Evolutionary conservation across 2,888 invertebrate species (phyloP).

Genomic region (Drosophila tanythrix): DNA sequence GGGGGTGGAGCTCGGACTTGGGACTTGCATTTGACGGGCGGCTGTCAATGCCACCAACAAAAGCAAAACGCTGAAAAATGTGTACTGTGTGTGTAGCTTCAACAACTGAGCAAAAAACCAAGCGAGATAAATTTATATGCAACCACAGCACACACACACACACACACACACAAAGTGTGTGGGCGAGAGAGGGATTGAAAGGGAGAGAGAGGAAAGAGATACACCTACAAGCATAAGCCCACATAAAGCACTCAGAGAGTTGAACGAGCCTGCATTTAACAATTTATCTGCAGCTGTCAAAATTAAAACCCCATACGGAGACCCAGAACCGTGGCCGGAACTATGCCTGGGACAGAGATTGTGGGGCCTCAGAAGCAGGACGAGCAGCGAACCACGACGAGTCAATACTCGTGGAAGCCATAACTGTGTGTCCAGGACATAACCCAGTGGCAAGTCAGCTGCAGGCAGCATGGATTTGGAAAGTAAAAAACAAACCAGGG

Average conservation of each 20-base stretch:
- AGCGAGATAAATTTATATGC: slow-evolving; percentile 74
- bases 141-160: slow-evolving; percentile 52
- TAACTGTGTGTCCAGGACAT: slow-evolving; percentile 62
- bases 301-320: slow-evolving; percentile 83
- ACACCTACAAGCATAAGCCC: slow-evolving; percentile 72
- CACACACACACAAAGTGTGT: slow-evolving; percentile 10
- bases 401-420: slow-evolving; percentile 77
- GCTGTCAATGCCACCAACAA: slow-evolving; percentile 77
- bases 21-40: slow-evolving; percentile 72
- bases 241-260: slow-evolving; percentile 76
- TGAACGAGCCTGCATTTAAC: slow-evolving; percentile 81
- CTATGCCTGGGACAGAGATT: slow-evolving; percentile 18
- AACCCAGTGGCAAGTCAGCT: slow-evolving; percentile 78
- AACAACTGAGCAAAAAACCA: slow-evolving; percentile 59
- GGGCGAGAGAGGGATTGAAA: too few species aligned
- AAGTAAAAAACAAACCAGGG: slow-evolving; percentile 36
- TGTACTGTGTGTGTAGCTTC: slow-evolving; percentile 53
- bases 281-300: slow-evolving; percentile 85
- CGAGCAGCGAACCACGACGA: slow-evolving; percentile 72
- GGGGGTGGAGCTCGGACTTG: slow-evolving; percentile 12
- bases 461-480: slow-evolving; percentile 72
- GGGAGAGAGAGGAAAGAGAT: background rate
- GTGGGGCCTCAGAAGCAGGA: slow-evolving; percentile 10
- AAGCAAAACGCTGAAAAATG: slow-evolving; percentile 74
- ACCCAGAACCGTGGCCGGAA: slow-evolving; percentile 45